These are phyloP conservation scores for Lasioglossum figueresi DNA, from an alignment of 2,888 invertebrate species.

Conservation along the genomic window DNA sequence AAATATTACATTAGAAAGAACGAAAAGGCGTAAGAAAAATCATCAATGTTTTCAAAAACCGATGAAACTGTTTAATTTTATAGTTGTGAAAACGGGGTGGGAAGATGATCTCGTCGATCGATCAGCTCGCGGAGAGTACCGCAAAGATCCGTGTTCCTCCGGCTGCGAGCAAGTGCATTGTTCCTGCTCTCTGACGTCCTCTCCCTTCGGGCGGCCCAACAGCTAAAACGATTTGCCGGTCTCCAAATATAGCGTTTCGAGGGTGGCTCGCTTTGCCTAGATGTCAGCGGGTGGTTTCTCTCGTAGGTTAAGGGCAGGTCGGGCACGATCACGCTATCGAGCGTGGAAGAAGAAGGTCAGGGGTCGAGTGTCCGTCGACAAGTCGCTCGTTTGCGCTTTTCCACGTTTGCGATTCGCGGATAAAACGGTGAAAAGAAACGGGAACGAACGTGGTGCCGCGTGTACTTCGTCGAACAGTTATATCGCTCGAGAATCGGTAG, in stretches of 20 bases:
- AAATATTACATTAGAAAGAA: no score
- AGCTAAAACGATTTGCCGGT: background rate
- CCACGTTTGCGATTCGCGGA: slow-evolving; percentile 14
- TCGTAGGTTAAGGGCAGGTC: slow-evolving; percentile 48
- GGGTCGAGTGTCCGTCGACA: slow-evolving; percentile 46
- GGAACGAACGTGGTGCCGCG: slow-evolving; percentile 1
- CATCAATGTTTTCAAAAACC: background rate
- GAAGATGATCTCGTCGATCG: background rate
- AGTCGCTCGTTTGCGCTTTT: slow-evolving; percentile 38
- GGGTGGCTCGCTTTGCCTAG: background rate
- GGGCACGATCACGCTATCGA: slow-evolving; percentile 33
- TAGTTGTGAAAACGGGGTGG: background rate
- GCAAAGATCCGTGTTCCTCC: background rate
- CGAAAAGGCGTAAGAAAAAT: no score
- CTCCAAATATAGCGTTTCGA: slow-evolving; percentile 7
- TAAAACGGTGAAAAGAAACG: slow-evolving; percentile 15
- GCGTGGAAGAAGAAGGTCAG: slow-evolving; percentile 40
- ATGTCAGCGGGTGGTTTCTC: background rate
- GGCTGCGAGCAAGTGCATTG: background rate
- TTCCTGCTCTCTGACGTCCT: background rate
- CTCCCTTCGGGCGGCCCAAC: background rate
- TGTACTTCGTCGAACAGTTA: background rate
- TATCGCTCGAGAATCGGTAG: background rate
- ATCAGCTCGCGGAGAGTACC: background rate
- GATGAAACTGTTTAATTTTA: background rate